phyloP scores from a whole-genome alignment of 2,888 invertebrate species.

The Phasia obesa region DNA sequence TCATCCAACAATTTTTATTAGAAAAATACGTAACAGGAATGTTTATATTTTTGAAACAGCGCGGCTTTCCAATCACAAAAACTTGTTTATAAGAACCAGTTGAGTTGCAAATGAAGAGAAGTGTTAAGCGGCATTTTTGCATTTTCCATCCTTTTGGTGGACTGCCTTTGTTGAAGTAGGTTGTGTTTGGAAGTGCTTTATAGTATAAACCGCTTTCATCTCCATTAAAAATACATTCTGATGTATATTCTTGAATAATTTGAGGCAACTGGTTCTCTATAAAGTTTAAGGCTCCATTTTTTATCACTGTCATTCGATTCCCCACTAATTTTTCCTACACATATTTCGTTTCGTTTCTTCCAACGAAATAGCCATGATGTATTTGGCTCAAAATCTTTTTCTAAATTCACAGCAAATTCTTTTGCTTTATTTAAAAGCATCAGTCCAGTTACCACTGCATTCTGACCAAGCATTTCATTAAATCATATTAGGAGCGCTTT shows the following conservation, averaged over 20 bases:
- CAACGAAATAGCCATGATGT: background rate
- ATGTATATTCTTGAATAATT: conserved; percentile 21
- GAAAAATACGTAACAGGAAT: conserved; percentile 15
- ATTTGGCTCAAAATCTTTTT: conserved; percentile 28
- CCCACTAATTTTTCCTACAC: conserved; percentile 16
- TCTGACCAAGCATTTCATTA: conserved; percentile 34
- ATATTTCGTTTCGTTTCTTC: background rate
- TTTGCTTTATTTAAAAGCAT: conserved; percentile 42
- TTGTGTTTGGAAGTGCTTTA: conserved; percentile 1
- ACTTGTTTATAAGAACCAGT: conserved; percentile 33
- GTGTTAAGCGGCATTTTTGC: conserved; percentile 26
- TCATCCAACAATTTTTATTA: conserved; percentile 42
- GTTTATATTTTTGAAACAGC: conserved; percentile 16
- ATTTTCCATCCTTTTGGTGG: conserved; percentile 11
- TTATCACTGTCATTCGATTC: conserved; percentile 22
- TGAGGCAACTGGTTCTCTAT: conserved; percentile 7
- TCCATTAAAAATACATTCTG: conserved; percentile 45
- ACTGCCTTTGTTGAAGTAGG: conserved; percentile 21
- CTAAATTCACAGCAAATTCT: conserved; percentile 27
- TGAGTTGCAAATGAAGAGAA: conserved; percentile 37
- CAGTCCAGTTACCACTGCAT: conserved; percentile 22
- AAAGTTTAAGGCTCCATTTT: conserved; percentile 8
- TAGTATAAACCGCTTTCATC: conserved; percentile 22
- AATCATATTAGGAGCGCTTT: conserved; percentile 32
- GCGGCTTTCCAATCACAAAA: conserved; percentile 34